A percentile compares a stretch with the other conserved stretches of the same genome.
phyloP scores from a whole-genome alignment of 2,888 invertebrate genomes.

The Meliscaeva auricollis region DNA sequence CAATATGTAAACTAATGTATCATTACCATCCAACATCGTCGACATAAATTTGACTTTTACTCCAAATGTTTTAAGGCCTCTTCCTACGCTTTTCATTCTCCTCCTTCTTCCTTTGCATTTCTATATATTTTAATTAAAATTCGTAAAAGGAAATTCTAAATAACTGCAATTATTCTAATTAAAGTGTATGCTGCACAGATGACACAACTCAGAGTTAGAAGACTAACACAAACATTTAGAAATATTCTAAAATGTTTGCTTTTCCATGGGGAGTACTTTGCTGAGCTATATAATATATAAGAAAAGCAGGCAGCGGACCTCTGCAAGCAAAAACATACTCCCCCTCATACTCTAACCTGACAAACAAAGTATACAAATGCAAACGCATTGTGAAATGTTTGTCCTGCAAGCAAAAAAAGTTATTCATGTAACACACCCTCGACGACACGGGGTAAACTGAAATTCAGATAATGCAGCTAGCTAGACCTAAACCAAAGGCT shows the following conservation, averaged over 20 bases:
- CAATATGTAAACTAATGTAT: slow-evolving; percentile 26
- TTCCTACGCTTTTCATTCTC: not conserved
- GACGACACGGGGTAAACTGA: not conserved
- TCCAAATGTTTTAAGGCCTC: slow-evolving; percentile 10
- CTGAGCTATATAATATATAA: not conserved
- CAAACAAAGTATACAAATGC: slow-evolving; percentile 32
- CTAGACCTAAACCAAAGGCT: slow-evolving; percentile 17
- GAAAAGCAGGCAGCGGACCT: not conserved
- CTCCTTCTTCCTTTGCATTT: not conserved
- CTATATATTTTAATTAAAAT: slow-evolving; percentile 66
- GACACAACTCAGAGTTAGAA: slow-evolving; percentile 47
- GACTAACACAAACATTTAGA: slow-evolving; percentile 50
- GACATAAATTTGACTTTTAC: slow-evolving; percentile 51
- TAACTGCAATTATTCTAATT: slow-evolving; percentile 69
- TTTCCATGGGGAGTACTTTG: slow-evolving; percentile 9
- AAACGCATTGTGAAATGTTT: slow-evolving; percentile 37
- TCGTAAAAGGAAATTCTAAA: slow-evolving; percentile 62
- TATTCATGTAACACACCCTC: slow-evolving; percentile 52
- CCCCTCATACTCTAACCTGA: slow-evolving; percentile 19
- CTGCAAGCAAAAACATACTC: not conserved
- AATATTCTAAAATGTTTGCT: slow-evolving; percentile 42
- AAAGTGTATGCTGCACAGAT: slow-evolving; percentile 51
- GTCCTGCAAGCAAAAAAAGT: slow-evolving; percentile 26
- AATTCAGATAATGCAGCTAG: slow-evolving; percentile 11
- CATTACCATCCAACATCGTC: slow-evolving; percentile 28